Percentiles rank a stretch among this genome's conserved stretches.
Evolutionary conservation across 2,113 vertebrate species (phyloP).

Genomic region (Sus scrofa): T2T-Sscrofa CM000822.6:71756001-71756500

Average conservation of each 20-base stretch:
- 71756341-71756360: conserved; percentile 40
- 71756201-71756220: conserved; percentile 50
- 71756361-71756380: conserved; percentile 35
- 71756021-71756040: conserved; percentile 47
- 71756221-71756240: conserved; percentile 57
- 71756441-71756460: conserved; percentile 52
- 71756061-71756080: conserved; percentile 59
- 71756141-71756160: conserved; percentile 54
- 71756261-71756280: conserved; percentile 55
- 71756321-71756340: conserved; percentile 56
- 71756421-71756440: conserved; percentile 28
- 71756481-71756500: background rate
- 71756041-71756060: conserved; percentile 44
- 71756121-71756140: conserved; percentile 5
- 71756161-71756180: conserved; percentile 46
- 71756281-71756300: conserved; percentile 31
- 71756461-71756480: conserved; percentile 52
- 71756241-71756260: conserved; percentile 20
- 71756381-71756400: conserved; percentile 54
- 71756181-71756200: conserved; percentile 60
- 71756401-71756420: conserved; percentile 12
- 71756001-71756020: conserved; percentile 80
- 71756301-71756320: conserved; percentile 50
- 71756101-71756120: conserved; percentile 58
- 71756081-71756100: conserved; percentile 53